A percentile compares a stretch with the other conserved stretches of the same genome.
These are phyloP conservation scores for Acleris emargana DNA, from an alignment of 2,888 invertebrate species.

Conservation along the genomic window DNA sequence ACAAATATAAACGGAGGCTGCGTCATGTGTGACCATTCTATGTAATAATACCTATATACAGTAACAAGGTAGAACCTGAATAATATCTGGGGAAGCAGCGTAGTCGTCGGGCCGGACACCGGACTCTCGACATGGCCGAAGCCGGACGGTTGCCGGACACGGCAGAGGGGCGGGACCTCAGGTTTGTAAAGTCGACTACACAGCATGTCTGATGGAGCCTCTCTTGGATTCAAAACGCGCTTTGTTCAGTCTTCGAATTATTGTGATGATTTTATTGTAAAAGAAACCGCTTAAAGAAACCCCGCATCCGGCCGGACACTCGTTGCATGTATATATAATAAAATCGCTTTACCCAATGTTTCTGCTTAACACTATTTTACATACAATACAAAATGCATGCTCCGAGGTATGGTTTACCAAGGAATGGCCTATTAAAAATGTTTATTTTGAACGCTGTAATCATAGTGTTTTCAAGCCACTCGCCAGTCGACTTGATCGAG, in stretches of 20 bases:
- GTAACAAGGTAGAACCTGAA: background rate
- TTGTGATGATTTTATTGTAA: no score
- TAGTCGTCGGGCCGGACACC: no score
- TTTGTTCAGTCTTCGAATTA: no score
- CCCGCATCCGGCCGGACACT: background rate
- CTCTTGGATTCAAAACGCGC: no score
- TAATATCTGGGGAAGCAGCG: background rate
- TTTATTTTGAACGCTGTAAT: conserved; percentile 12
- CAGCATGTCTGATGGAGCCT: no score
- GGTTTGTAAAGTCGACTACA: no score
- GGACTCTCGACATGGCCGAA: no score
- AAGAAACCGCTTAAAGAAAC: background rate
- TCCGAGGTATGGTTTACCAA: conserved; percentile 26
- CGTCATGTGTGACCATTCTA: background rate
- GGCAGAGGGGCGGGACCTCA: no score
- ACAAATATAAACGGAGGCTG: background rate
- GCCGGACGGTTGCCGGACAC: no score
- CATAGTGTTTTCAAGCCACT: no score
- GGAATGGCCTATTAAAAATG: conserved; percentile 5
- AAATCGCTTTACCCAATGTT: conserved; percentile 6
- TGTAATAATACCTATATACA: conserved; percentile 9
- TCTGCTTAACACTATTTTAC: conserved; percentile 8
- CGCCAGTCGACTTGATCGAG: no score
- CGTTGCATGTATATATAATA: background rate
- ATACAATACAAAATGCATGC: conserved; percentile 23